phyloP scores from a whole-genome alignment of 2,797 vertebrate genomes.

The Tapera naevia region DNA sequence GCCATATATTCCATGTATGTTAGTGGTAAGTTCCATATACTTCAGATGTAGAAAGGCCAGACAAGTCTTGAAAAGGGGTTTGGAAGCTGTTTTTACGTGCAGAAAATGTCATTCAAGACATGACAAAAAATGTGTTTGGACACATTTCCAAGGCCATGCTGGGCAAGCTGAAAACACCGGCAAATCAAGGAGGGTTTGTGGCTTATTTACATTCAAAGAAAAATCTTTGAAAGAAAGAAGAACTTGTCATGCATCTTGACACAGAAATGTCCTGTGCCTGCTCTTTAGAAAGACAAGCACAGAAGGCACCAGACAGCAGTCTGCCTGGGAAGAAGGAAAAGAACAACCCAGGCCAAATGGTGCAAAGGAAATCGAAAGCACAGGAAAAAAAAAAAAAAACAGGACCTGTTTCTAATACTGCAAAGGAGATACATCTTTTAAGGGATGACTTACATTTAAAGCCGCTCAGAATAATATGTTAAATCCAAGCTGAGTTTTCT shows the following conservation, averaged over 20 bases:
- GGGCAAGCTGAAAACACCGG: background rate
- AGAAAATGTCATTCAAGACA: background rate
- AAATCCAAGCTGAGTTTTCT: background rate
- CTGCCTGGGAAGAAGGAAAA: background rate
- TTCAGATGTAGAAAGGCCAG: background rate
- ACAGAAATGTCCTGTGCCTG: background rate
- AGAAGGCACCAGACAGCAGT: background rate
- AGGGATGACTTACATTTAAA: background rate
- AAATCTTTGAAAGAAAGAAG: background rate
- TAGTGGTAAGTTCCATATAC: background rate
- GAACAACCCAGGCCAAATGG: background rate
- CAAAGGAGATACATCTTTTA: background rate
- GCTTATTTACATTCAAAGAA: background rate
- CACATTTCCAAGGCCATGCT: background rate
- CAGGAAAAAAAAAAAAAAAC: conserved; percentile 51
- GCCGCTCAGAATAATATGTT: background rate
- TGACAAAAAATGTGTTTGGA: background rate
- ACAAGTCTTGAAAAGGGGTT: background rate
- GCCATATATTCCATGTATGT: background rate
- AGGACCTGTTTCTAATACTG: background rate
- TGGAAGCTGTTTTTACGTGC: background rate
- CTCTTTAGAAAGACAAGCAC: background rate
- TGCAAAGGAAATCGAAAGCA: background rate
- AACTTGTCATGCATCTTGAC: background rate
- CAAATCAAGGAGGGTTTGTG: background rate